phyloP scores from a whole-genome alignment of 2,797 vertebrate genomes.

The Poeciliopsis paucimaculata region DNA sequence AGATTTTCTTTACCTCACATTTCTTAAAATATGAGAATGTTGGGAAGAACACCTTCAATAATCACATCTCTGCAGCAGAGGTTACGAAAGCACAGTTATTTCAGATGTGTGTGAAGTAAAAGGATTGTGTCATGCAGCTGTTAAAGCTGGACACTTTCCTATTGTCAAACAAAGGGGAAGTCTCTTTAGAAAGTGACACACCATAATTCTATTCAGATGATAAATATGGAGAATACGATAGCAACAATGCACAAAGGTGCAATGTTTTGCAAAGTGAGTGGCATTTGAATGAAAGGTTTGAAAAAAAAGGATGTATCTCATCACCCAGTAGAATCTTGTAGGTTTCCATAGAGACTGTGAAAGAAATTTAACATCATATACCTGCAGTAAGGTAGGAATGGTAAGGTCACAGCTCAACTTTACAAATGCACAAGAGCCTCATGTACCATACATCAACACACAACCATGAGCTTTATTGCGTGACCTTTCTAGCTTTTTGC shows the following conservation, averaged over 20 bases:
- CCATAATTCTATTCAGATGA: neutral
- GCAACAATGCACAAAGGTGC: neutral
- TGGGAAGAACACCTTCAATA: constrained; percentile 27
- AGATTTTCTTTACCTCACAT: constrained; percentile 1
- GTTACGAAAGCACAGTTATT: constrained; percentile 44
- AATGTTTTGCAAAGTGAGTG: neutral
- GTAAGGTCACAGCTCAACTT: neutral
- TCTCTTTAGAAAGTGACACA: constrained; percentile 7
- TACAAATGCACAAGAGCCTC: neutral
- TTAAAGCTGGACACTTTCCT: constrained; percentile 41
- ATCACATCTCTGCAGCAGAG: constrained; percentile 12
- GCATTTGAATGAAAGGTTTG: neutral
- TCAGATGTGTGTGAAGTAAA: constrained; percentile 38
- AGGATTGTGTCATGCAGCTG: constrained; percentile 28
- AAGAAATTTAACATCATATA: constrained; percentile 17
- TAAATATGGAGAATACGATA: neutral
- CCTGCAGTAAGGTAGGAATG: constrained; percentile 28
- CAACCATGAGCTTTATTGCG: neutral
- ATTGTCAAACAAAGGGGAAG: constrained; percentile 4
- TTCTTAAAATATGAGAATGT: constrained; percentile 11
- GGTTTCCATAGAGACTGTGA: constrained; percentile 51
- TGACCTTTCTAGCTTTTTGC: constrained; percentile 35
- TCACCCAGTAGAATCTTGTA: constrained; percentile 17
- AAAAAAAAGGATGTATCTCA: constrained; percentile 1
- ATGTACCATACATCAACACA: neutral